Evolutionary conservation across 2,888 invertebrate species (phyloP), one percentile per base, ranked within the genome.

Genomic region (Ornithoptera priamus): DNA sequence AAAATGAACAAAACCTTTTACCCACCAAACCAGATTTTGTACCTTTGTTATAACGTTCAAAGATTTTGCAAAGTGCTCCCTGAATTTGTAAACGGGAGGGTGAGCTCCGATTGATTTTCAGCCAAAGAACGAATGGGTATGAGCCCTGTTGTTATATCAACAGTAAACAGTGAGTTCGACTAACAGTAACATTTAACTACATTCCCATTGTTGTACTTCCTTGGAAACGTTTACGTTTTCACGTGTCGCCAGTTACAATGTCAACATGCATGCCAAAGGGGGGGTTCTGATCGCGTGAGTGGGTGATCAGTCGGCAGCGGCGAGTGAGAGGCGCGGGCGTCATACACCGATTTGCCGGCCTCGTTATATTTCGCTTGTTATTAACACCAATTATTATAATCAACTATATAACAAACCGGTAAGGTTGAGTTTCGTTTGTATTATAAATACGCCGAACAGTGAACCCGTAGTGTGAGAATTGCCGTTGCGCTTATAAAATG

Each of bases 291-390:
- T 80, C 85, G 86, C 82, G 81, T 80, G 88, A 85, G 84, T 86
- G 87, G 85, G 84, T 86, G 84, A 81, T 79, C 81, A 73, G 73
- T 75, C 80, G 81, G 82, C 81, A 81, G 70, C 69, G 62, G 63
- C 67, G 70, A 81, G 85, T 81, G 83, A 88, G 86, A 88, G 88
- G 89, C 91, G 90, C 90, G 88, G 85, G 89, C 89, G 91, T 86
- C 88, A 64, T 53, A 65, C 86, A 78, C 77, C 79, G 85, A 83
- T 82, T 84, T 77, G 85, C 85, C 86, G 84, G 81, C 84, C 85
- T 82, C 80, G 59, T 70, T 75, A 78, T 62, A 60, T 22, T 20
- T 64, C 36, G 36, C n/a, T 57, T 50, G 56, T 63, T 70, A 73
- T 73, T 63, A 58, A 67, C 60, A 71, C 75, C 1, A n/a, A 22